Base-by-base conservation (phyloP, 2,113 vertebrate species). In the Glaucomys volans region DNA sequence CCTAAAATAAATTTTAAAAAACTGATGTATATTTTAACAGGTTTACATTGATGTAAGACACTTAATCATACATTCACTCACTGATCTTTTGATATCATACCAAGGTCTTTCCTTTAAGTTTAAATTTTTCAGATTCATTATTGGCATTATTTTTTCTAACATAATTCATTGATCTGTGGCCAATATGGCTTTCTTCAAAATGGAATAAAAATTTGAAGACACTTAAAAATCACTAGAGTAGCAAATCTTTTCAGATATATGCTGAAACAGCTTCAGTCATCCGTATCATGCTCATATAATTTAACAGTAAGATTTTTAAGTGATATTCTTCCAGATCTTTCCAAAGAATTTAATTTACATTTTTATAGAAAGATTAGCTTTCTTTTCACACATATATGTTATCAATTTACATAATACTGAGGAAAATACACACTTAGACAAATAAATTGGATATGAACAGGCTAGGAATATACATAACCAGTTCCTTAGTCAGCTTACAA, bases 301-400 rank as follows among this genome's bases (percentile, higher is more conserved):
- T 93, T 59, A 94, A 95, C 13, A 87, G 52, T 12, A 87, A 95
- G 37, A 91, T 42, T 79, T 92, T 88, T 87, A 93, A 79, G 42
- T 64, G 57, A 87, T 32, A 54, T 67, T 35, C 90, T 94, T 59
- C 57, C 28, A 47, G 18, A 57, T 91, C 44, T 90, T 87, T 54
- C 50, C 52, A 84, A 91, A 90, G 35, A 93, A 90, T 50, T 87
- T 20, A 71, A 74, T 83, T 86, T 59, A 90, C 32, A 67, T 59
- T 77, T 88, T 94, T 72, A 95, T 35, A 81, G 59, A 8, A 14
- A 85, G 64, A 90, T 75, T 18, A 57, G 24, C 40, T 54, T 86
- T 52, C 62, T 94, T 92, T 89, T 44, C 71, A 94, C 7, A 32
- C 13, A 82, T 47, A 54, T 82, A 67, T 95, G 80, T 96, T 22